Evolutionary conservation across 2,797 vertebrate genomes (phyloP), one percentile per base, ranked within the genome.

Genomic region (Lepus townsendii): DNA sequence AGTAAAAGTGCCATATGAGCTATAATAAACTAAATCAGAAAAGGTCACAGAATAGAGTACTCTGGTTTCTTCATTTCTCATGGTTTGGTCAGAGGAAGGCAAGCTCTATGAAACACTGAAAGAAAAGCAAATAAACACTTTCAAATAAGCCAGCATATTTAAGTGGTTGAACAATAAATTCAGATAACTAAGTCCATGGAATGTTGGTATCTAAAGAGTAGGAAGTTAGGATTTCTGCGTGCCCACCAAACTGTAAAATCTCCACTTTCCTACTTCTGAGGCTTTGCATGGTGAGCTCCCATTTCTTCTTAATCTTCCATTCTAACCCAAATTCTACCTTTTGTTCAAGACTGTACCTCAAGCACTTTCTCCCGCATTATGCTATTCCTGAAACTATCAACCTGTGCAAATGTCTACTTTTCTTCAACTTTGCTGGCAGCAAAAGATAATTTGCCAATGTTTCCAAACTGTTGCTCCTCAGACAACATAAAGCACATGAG

Each of bases 1-100:
- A 11, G 14, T 57, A 63, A 84, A 91, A 87, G 27, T 19, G 47
- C 78, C 88, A 82, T 65, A 42, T 50, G 12, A 88, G 82, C 47
- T 79, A 42, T 68, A 77, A 92, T 60, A 91, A 88, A 95, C 38
- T 73, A 87, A 82, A 83, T 66, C 17, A 65, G 32, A 14, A 75
- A 66, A 38, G 30, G 11, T 47, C 30, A 50, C 16, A 66, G 57
- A 68, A 5, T 38, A 66, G 93, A 77, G 65, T 50, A 42, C 9
- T 87, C n/a, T 68, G 9, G 5, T 60, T 86, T 91, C 57, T 62
- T 88, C 17, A 76, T 66, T 94, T 89, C 12, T 86, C 24, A 63
- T 80, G 17, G 1, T 47, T 90, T 80, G 83, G 26, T 62, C 24
- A 69, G 76, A 95, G 47, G 5, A 62, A 96, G 83, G 2, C 22